A percentile compares a stretch with the other conserved stretches of the same genome.
phyloP scores from a whole-genome alignment of 2,113 vertebrate genomes.

The Stictonetta naevosa region DNA sequence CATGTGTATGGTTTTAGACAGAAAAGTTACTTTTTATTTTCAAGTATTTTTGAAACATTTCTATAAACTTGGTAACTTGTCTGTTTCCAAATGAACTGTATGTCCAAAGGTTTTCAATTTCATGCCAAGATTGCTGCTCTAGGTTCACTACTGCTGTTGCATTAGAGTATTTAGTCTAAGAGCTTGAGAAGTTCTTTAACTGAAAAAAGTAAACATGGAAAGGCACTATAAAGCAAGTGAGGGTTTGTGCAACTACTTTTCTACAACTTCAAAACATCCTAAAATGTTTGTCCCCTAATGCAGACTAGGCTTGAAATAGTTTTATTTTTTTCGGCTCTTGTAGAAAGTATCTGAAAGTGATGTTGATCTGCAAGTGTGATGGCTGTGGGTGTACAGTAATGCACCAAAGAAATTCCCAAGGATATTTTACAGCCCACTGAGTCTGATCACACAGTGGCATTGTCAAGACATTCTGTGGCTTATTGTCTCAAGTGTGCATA shows the following conservation, averaged over 20 bases:
- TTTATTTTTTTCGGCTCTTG: not conserved
- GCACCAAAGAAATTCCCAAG: conserved; percentile 25
- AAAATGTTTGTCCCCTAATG: not conserved
- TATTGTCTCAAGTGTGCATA: not conserved
- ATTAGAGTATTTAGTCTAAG: not conserved
- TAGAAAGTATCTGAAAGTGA: not conserved
- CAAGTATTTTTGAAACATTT: not conserved
- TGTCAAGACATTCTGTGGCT: not conserved
- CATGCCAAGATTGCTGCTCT: not conserved
- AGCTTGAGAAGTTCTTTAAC: not conserved
- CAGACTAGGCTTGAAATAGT: not conserved
- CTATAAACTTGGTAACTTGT: not conserved
- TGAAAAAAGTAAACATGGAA: not conserved
- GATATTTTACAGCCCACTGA: not conserved
- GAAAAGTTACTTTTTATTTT: not conserved
- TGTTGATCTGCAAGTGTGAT: not conserved
- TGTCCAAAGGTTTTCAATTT: not conserved
- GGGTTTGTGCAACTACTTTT: not conserved
- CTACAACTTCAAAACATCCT: not conserved
- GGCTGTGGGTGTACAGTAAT: conserved; percentile 29
- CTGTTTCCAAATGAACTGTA: not conserved
- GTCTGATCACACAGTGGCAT: not conserved
- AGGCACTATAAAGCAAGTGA: not conserved
- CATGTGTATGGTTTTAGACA: not conserved
- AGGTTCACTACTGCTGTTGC: not conserved